These are phyloP conservation scores for Drosophila aff. DNA, from an alignment of 1,140 invertebrate species.

Conservation along the genomic window DNA sequence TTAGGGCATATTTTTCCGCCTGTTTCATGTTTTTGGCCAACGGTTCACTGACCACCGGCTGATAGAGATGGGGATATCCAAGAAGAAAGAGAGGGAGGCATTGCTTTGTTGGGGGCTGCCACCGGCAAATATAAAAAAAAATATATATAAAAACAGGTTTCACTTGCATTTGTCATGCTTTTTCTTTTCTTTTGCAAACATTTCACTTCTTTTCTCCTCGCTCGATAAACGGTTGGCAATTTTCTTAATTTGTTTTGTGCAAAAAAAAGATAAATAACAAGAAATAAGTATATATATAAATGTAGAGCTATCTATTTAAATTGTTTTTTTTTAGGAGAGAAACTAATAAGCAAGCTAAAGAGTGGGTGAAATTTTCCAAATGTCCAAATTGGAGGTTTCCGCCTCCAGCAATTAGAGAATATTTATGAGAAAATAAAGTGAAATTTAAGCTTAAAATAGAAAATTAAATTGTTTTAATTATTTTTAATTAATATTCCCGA, in stretches of 20 bases:
- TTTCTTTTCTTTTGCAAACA: conserved; percentile 56
- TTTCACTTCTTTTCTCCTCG: conserved; percentile 31
- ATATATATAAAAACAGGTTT: conserved; percentile 58
- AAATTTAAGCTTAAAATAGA: not conserved
- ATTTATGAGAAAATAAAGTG: conserved; percentile 1
- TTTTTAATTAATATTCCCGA: not conserved
- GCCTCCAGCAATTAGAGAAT: conserved; percentile 2
- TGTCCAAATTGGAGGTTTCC: not conserved
- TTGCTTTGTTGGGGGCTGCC: conserved; percentile 23
- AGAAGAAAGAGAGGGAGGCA: conserved; percentile 9
- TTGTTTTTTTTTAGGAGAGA: conserved; percentile 22
- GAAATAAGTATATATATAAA: conserved; percentile 20
- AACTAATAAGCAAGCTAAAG: conserved; percentile 35
- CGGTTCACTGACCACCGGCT: conserved; percentile 71
- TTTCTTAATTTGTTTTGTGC: conserved; percentile 60
- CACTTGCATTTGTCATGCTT: conserved; percentile 74
- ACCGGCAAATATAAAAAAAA: conserved; percentile 31
- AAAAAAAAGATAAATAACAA: conserved; percentile 28
- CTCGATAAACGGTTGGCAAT: conserved; percentile 60
- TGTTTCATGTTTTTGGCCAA: conserved; percentile 41
- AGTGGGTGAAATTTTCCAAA: conserved; percentile 27
- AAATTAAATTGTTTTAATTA: not conserved
- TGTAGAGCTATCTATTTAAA: conserved; percentile 39
- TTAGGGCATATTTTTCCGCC: conserved; percentile 57
- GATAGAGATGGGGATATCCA: conserved; percentile 9